phyloP scores from a whole-genome alignment of 2,888 invertebrate species.

The Agrilus mali region DNA sequence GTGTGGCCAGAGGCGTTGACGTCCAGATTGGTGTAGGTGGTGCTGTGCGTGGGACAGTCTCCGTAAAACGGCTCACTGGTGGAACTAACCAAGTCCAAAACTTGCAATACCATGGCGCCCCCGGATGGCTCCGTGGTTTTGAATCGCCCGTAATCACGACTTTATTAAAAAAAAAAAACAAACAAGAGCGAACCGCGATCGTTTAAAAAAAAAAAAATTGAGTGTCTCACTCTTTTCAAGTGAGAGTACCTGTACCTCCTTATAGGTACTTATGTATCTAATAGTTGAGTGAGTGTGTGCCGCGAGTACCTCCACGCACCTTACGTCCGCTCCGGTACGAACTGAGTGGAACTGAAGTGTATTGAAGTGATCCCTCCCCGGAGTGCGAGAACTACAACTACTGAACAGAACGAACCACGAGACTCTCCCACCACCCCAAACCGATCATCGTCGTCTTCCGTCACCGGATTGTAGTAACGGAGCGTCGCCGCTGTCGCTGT shows the following conservation, averaged over 20 bases:
- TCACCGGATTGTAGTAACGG: neutral
- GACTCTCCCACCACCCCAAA: too few relatives aligned
- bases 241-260: too few relatives aligned
- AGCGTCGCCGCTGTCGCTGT: too few relatives aligned
- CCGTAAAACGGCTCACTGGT: constrained; percentile 62
- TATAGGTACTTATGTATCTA: too few relatives aligned
- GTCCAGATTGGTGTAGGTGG: constrained; percentile 33
- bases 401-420: too few relatives aligned
- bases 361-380: constrained; percentile 1
- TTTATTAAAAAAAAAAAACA: neutral
- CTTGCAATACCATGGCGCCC: constrained; percentile 64
- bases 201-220: too few relatives aligned
- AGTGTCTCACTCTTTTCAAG: too few relatives aligned
- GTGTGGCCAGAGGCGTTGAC: constrained; percentile 31
- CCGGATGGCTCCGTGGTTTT: constrained; percentile 36
- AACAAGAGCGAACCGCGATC: neutral
- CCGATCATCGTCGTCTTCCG: too few relatives aligned
- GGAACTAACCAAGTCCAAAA: constrained; percentile 45
- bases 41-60: constrained; percentile 38
- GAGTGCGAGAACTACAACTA: too few relatives aligned
- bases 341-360: constrained; percentile 7
- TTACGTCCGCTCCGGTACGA: constrained; percentile 8
- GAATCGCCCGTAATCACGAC: neutral
- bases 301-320: constrained; percentile 3
- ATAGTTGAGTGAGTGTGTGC: too few relatives aligned